Evolutionary conservation across 2,797 vertebrate genomes (phyloP), one percentile per base, ranked within the genome.

Genomic region (Cygnus olor): DNA sequence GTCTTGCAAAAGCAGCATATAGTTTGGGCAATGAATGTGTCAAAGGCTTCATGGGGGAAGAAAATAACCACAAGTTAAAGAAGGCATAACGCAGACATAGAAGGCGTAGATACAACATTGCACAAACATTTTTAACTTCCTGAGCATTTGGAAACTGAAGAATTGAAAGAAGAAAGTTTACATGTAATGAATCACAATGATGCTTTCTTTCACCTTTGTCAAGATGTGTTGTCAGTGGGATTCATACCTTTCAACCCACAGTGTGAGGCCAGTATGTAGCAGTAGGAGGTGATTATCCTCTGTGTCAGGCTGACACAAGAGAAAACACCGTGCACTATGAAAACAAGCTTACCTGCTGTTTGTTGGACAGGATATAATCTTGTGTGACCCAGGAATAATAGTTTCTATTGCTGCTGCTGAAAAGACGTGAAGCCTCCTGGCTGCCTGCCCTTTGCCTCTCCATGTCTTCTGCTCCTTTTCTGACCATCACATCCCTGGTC

Each of bases 281-380:
- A 80, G 86, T 89, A 89, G 96, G 90, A 96, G 92, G 90, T 89
- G 92, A 96, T 95, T 95, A 94, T 96, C 57, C 36, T 81, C 88
- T 65, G 32, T 95, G 94, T 95, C 84, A 89, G 54, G n/a, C 76
- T 94, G 89, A 95, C 90, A 94, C 90, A 61, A 83, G 94, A 89
- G 96, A 78, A 95, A 85, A 94, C 90, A 78, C n/a, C 1, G 79
- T 63, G 87, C 49, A n/a, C 93, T 93, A 90, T 94, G 94, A 87
- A 91, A 92, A 97, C 95, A 95, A 95, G 94, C 85, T 69, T 94
- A 93, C 92, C 94, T 96, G 94, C 96, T 97, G 92, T 93, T 96
- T 94, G 90, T 74, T 92, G 94, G 93, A 92, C 79, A 78, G 87
- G 87, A 96, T 88, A 91, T 89, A 94, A 90, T 90, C 79, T 78